Conservation (phyloP, 2,888 invertebrate species). For the Pandemis corylana region DNA sequence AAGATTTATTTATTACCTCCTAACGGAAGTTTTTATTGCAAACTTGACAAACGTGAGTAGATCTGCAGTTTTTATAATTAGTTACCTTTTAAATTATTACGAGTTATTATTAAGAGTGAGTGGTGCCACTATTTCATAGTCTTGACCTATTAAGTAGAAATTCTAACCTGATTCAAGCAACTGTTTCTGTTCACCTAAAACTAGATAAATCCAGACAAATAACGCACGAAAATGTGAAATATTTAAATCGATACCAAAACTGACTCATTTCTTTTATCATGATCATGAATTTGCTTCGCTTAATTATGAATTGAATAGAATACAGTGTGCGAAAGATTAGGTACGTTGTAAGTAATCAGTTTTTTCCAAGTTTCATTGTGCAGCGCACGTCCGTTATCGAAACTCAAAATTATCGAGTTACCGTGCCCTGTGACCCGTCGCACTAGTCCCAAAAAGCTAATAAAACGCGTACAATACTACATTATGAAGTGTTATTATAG, state of each 20-base stretch:
- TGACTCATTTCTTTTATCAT: neutral
- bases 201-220: neutral
- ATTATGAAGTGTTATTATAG: neutral
- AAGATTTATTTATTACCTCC: conserved; percentile 24
- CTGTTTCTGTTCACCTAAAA: neutral
- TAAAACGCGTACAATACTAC: neutral
- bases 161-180: too few relatives aligned
- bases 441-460: neutral
- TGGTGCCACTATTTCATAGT: too few relatives aligned
- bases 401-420: conserved; percentile 8
- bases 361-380: conserved; percentile 24
- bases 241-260: neutral
- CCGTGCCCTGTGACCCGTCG: conserved; percentile 10
- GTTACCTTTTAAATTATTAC: neutral
- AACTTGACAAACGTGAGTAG: conserved; percentile 39
- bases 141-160: too few relatives aligned
- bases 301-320: neutral
- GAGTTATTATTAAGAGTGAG: too few relatives aligned
- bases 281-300: neutral
- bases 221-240: neutral
- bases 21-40: conserved; percentile 33
- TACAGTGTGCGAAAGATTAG: neutral
- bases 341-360: conserved; percentile 18
- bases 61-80: neutral
- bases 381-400: conserved; percentile 14